Evolutionary conservation across 2,113 vertebrate genomes (phyloP), one percentile per base, ranked within the genome.

Genomic region (Spermophilus dauricus): DNA sequence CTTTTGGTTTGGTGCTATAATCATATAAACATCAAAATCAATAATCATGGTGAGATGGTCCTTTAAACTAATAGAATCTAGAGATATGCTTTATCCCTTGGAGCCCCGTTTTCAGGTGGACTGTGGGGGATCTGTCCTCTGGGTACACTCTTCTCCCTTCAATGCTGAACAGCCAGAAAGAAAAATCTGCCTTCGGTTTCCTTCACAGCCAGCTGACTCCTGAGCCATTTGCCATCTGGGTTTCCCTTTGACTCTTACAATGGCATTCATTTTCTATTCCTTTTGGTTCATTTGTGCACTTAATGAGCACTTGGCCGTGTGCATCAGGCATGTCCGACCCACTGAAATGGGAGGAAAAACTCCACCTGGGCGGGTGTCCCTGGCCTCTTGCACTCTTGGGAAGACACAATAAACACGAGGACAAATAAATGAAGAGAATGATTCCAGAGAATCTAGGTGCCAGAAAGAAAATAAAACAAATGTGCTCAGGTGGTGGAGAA

Each of bases 51-150:
- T 56, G 13, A 94, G 61, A 53, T 89, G 17, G 16, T 86, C 76
- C 26, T 81, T 89, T 93, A 83, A 96, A 76, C 81, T 34, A 91
- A 91, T 30, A 58, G 56, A 84, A 88, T 85, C 81, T 69, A 82
- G 53, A 80, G 72, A 51, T 24, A 67, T 42, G 24, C 77, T 94
- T 45, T 39, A 72, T 80, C 45, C 56, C 58, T 77, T 77, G 72
- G 13, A 91, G 67, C 17, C 34, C 22, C 26, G 5, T 92, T 67
- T 45, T 78, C 11, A 61, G 8, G 37, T 72, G 12, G 30, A 10
- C 7, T 37, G 4, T 17, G 63, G 61, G 39, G 22, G 17, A 10
- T 45, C 42, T 6, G 9, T 37, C 12, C n/a, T 86, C 28, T 76
- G 63, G 30, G 63, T 17, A 12, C 20, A n/a, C 1, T 11, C 3